Base-by-base conservation (phyloP, 1,140 invertebrate species). In the Mya arenaria region DNA sequence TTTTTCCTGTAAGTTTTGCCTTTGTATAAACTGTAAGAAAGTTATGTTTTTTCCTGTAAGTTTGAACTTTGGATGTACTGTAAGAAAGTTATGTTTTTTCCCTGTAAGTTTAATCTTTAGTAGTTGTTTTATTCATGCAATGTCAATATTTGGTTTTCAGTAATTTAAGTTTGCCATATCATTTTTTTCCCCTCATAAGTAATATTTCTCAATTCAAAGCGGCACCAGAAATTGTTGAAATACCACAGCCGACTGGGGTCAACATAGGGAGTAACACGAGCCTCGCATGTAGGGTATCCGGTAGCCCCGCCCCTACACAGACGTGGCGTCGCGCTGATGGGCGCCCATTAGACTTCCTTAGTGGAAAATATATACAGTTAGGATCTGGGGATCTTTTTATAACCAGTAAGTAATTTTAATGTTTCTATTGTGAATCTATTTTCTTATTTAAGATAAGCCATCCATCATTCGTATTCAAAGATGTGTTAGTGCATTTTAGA, bases 251-350 rank as follows among this genome's bases (percentile, higher is more conserved):
- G 37, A 79, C 90, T 30, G 88, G 89, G n/a, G 90, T 91, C 8
- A 90, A 93, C 62, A 94, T 94, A 23, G 92, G 92, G 10, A 87
- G 85, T 19, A 93, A 93, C 71, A 85, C 90, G 5, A 91, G 90
- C 17, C 69, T 94, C 13, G 84, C 72, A 0, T 94, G 93, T 87
- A 28, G 82, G 15, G 90, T 90, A 13, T 78, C 63, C 19, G 93
- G 93, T 5, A 65, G 86, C 52, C 93, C 93, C 0, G 34, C 81
- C 5, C 93, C 93, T 1, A 87, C 84, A 32, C 84, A 93, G 19
- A 85, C 85, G 44, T 94, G 93, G 93, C 80, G 83, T 19, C 86
- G 89, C 55, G 85, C 75, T 6, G 91, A 92, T 83, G 88, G 89
- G 0, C 84, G 81, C 37, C 85, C 86, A 3, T 65, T 90, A 17